phyloP scores from a whole-genome alignment of 2,888 invertebrate genomes.

The Caenorhabditis sinica region DNA sequence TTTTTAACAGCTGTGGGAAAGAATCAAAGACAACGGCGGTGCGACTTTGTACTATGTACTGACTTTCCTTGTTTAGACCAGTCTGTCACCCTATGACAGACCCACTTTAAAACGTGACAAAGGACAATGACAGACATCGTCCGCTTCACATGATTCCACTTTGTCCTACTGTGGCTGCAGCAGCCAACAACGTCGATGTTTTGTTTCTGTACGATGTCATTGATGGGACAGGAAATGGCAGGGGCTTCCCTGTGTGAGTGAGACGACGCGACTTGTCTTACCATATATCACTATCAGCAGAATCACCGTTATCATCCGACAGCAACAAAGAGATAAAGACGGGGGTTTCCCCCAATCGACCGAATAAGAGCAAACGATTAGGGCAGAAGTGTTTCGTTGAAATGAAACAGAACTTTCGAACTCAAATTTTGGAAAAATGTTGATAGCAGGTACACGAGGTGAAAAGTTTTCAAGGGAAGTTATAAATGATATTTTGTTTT shows the following conservation, averaged over 20 bases:
- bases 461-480: neutral
- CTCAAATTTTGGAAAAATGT: neutral
- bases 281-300: conserved; percentile 55
- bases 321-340: neutral
- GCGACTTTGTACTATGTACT: conserved; percentile 45
- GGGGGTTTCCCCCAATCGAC: conserved; percentile 52
- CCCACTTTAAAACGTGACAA: conserved; percentile 62
- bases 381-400: conserved; percentile 43
- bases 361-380: conserved; percentile 15
- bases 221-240: conserved; percentile 19
- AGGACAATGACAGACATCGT: conserved; percentile 45
- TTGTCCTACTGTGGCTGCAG: conserved; percentile 25
- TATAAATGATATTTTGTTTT: too few species aligned
- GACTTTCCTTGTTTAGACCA: conserved; percentile 39
- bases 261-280: conserved; percentile 42
- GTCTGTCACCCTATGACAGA: neutral
- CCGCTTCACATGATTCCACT: conserved; percentile 58
- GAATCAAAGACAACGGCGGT: conserved; percentile 37
- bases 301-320: conserved; percentile 37
- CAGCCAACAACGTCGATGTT: conserved; percentile 7
- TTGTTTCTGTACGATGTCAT: conserved; percentile 45
- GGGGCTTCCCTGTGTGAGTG: conserved; percentile 36
- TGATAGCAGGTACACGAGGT: neutral
- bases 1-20: conserved; percentile 1
- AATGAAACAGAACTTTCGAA: conserved; percentile 24